Evolutionary conservation across 2,113 vertebrate species (phyloP).

Genomic region (Rynchops niger): DNA sequence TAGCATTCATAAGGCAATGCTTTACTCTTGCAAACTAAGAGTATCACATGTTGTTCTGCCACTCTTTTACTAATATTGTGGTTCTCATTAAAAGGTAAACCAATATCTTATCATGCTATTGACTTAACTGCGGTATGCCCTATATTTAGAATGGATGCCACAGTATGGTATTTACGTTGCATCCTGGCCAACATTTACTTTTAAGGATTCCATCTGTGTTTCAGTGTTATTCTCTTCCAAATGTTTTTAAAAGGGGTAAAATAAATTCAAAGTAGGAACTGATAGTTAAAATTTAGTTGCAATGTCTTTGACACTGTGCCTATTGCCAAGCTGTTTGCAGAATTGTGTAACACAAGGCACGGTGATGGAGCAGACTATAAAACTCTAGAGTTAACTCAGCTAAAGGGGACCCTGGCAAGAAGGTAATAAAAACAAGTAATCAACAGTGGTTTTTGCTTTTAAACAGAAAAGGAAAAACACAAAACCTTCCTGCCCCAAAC

Average conservation of each 20-base stretch:
- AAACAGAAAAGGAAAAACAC: neutral
- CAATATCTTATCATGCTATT: neutral
- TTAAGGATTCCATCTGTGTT: neutral
- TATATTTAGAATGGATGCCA: conserved; percentile 24
- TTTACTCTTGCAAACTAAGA: neutral
- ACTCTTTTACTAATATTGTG: neutral
- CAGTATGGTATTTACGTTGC: conserved; percentile 18
- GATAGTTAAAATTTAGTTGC: neutral
- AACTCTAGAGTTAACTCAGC: neutral
- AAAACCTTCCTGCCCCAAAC: neutral
- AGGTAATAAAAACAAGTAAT: neutral
- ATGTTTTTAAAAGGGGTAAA: neutral
- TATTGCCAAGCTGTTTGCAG: neutral
- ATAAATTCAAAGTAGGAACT: neutral
- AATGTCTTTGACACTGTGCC: neutral
- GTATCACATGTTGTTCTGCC: neutral
- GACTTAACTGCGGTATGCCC: neutral
- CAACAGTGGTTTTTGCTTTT: neutral
- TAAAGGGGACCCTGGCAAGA: neutral
- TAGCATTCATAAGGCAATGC: neutral
- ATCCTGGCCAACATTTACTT: conserved; percentile 16
- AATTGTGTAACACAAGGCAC: neutral
- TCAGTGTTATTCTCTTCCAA: neutral
- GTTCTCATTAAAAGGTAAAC: conserved; percentile 45
- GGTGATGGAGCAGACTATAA: neutral